Evolutionary conservation across 1,140 invertebrate species (phyloP).

Genomic region (Lepidurus couesii): DNA sequence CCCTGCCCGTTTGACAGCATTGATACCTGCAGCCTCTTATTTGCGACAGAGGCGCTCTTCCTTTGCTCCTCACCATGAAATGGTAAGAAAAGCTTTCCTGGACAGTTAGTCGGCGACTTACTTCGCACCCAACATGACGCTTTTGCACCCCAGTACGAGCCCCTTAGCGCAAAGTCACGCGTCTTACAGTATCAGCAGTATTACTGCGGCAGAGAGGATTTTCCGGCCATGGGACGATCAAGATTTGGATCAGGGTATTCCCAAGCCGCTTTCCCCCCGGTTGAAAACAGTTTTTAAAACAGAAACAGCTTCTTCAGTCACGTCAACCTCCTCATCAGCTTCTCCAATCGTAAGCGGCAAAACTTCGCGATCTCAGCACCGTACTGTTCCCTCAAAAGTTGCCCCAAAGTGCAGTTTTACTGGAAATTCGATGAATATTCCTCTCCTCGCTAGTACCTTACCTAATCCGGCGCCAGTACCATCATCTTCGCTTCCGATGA

Average conservation of each 20-base stretch:
- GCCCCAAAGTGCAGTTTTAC: not conserved
- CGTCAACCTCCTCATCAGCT: not conserved
- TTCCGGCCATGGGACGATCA: conserved; percentile 11
- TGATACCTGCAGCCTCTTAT: not conserved
- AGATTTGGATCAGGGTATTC: not conserved
- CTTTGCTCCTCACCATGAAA: not conserved
- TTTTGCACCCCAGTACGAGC: not conserved
- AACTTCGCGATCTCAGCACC: not conserved
- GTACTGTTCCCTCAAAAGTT: not conserved
- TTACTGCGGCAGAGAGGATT: not conserved
- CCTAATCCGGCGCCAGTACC: not conserved
- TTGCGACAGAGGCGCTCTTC: not conserved
- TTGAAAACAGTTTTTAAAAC: not conserved
- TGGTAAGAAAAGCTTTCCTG: not conserved
- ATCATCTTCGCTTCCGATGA: not conserved
- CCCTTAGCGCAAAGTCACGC: not conserved
- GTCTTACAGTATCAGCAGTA: not conserved
- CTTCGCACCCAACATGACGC: not conserved
- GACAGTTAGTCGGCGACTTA: conserved; percentile 2
- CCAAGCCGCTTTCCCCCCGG: not conserved
- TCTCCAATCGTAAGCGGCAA: not conserved
- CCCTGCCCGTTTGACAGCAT: not conserved
- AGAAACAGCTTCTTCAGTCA: not conserved
- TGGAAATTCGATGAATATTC: not conserved
- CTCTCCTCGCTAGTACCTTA: not conserved